phyloP scores from a whole-genome alignment of 2,797 vertebrate genomes.

The Sylvia borin region DNA sequence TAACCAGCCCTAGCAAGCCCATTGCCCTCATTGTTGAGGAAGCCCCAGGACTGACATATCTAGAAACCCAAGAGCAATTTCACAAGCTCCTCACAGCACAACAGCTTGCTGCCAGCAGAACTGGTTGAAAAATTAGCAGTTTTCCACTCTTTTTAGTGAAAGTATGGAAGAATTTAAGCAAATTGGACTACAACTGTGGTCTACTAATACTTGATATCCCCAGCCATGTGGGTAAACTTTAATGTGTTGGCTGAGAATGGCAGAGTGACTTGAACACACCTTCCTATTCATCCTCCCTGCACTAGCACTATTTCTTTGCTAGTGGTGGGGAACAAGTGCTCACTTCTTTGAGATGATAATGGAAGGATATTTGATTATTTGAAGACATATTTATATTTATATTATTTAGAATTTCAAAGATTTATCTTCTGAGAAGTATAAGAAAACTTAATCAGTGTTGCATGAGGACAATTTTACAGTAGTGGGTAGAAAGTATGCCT shows the following conservation, averaged over 20 bases:
- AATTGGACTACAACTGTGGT: background rate
- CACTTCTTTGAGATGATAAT: background rate
- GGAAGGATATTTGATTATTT: background rate
- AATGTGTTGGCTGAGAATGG: background rate
- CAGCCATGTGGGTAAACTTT: background rate
- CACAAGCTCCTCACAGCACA: background rate
- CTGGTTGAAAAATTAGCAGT: background rate
- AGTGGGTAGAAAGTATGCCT: background rate
- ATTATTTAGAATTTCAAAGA: background rate
- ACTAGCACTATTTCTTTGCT: background rate
- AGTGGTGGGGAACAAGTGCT: background rate
- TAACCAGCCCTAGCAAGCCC: background rate
- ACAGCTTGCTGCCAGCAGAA: background rate
- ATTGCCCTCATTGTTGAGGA: background rate
- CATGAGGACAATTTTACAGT: background rate
- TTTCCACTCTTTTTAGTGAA: background rate
- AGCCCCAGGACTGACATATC: background rate
- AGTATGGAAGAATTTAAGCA: background rate
- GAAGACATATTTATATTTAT: background rate
- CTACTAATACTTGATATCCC: background rate
- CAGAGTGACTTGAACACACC: background rate
- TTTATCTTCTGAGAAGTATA: background rate
- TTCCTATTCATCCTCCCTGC: background rate
- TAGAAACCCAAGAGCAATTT: background rate
- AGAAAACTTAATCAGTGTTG: background rate